phyloP scores from a whole-genome alignment of 2,797 vertebrate genomes.

The Liasis olivaceus region DNA sequence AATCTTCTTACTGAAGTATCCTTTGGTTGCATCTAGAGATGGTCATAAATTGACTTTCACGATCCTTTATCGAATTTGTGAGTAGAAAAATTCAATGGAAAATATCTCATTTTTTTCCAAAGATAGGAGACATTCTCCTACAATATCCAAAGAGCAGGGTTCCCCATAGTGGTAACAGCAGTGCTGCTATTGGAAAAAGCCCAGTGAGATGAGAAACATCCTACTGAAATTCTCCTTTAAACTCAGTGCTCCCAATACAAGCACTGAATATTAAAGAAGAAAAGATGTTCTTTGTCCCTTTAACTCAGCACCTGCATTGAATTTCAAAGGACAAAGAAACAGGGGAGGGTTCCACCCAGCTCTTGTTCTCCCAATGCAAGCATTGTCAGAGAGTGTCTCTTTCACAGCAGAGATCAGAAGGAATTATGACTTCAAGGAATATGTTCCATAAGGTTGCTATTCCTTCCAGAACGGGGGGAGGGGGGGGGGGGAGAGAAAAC shows the following conservation, averaged over 20 bases:
- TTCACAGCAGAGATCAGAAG: background rate
- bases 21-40: background rate
- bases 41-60: background rate
- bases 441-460: background rate
- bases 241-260: background rate
- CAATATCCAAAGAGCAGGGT: background rate
- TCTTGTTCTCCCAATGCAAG: background rate
- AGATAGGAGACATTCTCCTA: background rate
- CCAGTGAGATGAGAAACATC: background rate
- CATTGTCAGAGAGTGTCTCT: background rate
- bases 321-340: background rate
- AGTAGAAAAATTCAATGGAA: background rate
- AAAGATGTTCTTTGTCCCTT: background rate
- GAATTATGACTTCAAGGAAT: background rate
- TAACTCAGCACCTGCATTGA: background rate
- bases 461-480: background rate
- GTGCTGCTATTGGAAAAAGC: background rate
- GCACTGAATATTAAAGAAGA: background rate
- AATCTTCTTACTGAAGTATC: background rate
- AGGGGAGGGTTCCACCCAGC: background rate
- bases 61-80: background rate
- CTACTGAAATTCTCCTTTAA: background rate
- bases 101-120: background rate
- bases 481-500: background rate
- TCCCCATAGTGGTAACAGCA: background rate